Base-by-base conservation (phyloP, 2,797 vertebrate genomes). In the Halcyon smyrnensis region DNA sequence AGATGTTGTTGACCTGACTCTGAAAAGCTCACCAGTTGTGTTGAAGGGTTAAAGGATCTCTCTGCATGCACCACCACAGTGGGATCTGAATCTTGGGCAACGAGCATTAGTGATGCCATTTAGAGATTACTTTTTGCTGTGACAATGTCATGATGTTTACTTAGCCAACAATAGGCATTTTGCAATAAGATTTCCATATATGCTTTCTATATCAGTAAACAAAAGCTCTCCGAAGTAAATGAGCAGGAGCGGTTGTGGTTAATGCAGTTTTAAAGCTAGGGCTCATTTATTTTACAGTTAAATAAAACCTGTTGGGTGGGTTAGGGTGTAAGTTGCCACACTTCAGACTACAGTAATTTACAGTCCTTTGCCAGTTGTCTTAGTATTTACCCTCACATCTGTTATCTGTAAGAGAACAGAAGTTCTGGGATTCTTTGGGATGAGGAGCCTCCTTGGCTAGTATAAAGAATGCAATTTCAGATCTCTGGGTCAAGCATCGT, bases 81-180 rank as follows among this genome's bases (percentile, higher is more conserved):
- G 74, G 71, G 73, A 87, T 67, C 46, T 45, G 28, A 65, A 69
- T 85, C 69, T 94, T 4, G 30, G 87, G 82, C 87, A 90, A 27
- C 80, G 75, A 87, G 30, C 82, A 81, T 89, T 76, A 90, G 79
- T 80, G 74, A 37, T 71, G 90, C 83, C 85, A 78, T 45, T 81
- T 89, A 91, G 86, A 84, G 90, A 87, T 96, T 19, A 27, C 64
- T 94, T 93, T 95, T 89, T 95, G 89, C 96, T 94, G 53, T 96
- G 95, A 94, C 64, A 60, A 79, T 88, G 87, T 76, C 64, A 70
- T 83, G 81, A 53, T 4, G 15, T 96, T 96, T 90, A 71, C 80
- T 80, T 56, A 93, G 70, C 92, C 97, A 97, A 97, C 96, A 96
- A 97, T 75, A 94, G 64, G 88, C 91, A 50, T 34, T 28, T 57